Evolutionary conservation across 35 echinoderm and acorn worm genomes (phyloP).

Genomic region (Ophiothrix spiculata): DNA sequence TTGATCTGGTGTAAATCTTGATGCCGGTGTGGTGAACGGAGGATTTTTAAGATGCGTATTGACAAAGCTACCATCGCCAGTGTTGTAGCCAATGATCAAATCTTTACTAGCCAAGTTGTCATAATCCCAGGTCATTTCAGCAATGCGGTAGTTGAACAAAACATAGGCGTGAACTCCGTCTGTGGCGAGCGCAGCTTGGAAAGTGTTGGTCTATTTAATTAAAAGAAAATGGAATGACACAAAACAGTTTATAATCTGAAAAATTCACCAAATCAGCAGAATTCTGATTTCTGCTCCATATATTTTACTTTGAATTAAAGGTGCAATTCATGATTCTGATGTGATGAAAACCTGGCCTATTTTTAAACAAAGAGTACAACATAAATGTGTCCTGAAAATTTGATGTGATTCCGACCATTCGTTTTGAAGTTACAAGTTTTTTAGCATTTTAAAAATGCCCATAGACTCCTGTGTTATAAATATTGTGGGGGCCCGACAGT

Average conservation of each 20-base stretch:
- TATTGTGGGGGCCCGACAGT: too few relatives aligned
- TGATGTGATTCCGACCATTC: too few relatives aligned
- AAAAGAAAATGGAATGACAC: background rate
- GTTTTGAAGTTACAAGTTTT: too few relatives aligned
- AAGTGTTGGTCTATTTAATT: constrained; percentile 63
- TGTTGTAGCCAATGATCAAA: constrained; percentile 84
- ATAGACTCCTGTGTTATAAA: too few relatives aligned
- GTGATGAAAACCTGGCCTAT: too few relatives aligned
- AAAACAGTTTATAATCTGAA: background rate
- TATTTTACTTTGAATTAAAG: too few relatives aligned
- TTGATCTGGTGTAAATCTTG: constrained; percentile 63
- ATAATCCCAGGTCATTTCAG: constrained; percentile 70
- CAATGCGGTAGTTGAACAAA: constrained; percentile 78
- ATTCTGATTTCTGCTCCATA: too few relatives aligned
- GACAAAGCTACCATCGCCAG: constrained; percentile 37
- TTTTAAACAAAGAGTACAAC: too few relatives aligned
- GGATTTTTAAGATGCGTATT: constrained; percentile 51
- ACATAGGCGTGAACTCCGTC: constrained; percentile 66
- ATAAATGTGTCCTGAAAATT: too few relatives aligned
- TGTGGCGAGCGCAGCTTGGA: constrained; percentile 79
- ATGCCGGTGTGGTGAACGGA: constrained; percentile 31
- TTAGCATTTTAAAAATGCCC: too few relatives aligned
- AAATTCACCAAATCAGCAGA: too few relatives aligned
- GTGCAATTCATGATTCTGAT: too few relatives aligned
- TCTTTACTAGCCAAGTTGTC: constrained; percentile 47